Evolutionary conservation across 2,888 invertebrate species (phyloP), one percentile per base, ranked within the genome.

Genomic region (Apeira syringaria): DNA sequence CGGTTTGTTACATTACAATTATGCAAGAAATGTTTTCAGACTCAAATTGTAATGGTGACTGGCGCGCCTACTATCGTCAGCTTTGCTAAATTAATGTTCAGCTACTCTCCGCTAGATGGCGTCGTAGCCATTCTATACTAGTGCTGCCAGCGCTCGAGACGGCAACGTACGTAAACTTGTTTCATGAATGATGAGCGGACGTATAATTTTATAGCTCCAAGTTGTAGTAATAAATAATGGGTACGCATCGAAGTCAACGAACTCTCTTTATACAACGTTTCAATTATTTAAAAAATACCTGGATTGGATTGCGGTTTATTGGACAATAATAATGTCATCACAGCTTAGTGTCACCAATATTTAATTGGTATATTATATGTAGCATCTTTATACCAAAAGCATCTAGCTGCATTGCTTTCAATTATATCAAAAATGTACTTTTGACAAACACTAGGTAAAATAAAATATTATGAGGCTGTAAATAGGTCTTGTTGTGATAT

Each of bases 91-190:
- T 18, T 36, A 9, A 26, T 61, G 77, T 87, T 79, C 69, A 36
- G 67, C 89, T 83, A 85, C 81, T 85, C 81, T 67, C 60, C 76
- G 57, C 70, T 62, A 81, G 87, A 64, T 86, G 85, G 79, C 86
- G 82, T 64, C 44, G 41, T 28, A 29, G 11, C 35, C n/a, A 26
- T 35, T 24, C 44, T 39, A 29, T 33, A 54, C 64, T 48, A 47
- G 74, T 76, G 77, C 76, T 76, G 80, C 79, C 57, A 37, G 49
- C 30, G 37, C 54, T 43, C 36, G 44, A 31, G 47, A 56, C 63
- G 70, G 68, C 48, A 57, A 59, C 65, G 58, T 63, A 56, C 15
- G 15, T 15, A 61, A 72, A 62, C 60, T 61, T 52, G 32, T 54
- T 45, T 74, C 68, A 72, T 88, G 88, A 86, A 87, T 84, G 86